Percentiles rank a stretch among this genome's conserved stretches.
These are phyloP conservation scores for Thera britannica DNA, from an alignment of 2,888 invertebrate genomes.

Conservation along the genomic window DNA sequence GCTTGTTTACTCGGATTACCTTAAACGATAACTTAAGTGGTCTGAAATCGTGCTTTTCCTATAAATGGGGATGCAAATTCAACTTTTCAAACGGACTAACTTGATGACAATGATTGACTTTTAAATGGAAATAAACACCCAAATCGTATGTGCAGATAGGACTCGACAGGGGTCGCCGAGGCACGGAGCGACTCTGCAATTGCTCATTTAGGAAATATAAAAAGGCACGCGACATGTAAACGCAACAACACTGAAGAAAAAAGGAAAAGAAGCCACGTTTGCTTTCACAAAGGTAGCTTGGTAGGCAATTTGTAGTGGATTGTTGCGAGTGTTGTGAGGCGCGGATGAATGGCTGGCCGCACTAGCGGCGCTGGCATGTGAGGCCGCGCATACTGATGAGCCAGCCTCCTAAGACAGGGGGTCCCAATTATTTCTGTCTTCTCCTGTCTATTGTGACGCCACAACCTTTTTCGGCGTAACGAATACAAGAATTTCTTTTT, in stretches of 20 bases:
- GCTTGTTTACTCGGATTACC: constrained; percentile 56
- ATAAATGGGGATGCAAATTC: constrained; percentile 68
- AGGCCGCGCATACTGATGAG: constrained; percentile 71
- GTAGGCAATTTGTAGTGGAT: constrained; percentile 73
- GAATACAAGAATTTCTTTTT: constrained; percentile 42
- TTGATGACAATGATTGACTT: constrained; percentile 76
- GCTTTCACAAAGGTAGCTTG: constrained; percentile 60
- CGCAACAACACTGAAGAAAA: constrained; percentile 23
- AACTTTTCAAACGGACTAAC: constrained; percentile 60
- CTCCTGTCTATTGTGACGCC: constrained; percentile 53
- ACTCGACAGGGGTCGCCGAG: constrained; percentile 35
- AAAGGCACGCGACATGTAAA: constrained; percentile 50
- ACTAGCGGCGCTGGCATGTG: constrained; percentile 47
- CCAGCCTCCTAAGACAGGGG: constrained; percentile 51
- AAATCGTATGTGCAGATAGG: constrained; percentile 54
- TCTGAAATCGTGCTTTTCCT: constrained; percentile 61
- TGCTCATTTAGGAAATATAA: constrained; percentile 60
- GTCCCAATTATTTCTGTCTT: constrained; percentile 62
- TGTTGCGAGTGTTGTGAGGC: constrained; percentile 52
- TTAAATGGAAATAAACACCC: constrained; percentile 68
- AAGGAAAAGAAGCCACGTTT: constrained; percentile 56
- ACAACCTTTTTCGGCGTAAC: constrained; percentile 49
- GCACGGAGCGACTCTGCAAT: constrained; percentile 60
- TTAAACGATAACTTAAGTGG: constrained; percentile 67
- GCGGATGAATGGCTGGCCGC: constrained; percentile 62